Evolutionary conservation across 92 coral and sea anemone species (phyloP), one percentile per base, ranked within the genome.

Genomic region (Plumapathes pennacea): DNA sequence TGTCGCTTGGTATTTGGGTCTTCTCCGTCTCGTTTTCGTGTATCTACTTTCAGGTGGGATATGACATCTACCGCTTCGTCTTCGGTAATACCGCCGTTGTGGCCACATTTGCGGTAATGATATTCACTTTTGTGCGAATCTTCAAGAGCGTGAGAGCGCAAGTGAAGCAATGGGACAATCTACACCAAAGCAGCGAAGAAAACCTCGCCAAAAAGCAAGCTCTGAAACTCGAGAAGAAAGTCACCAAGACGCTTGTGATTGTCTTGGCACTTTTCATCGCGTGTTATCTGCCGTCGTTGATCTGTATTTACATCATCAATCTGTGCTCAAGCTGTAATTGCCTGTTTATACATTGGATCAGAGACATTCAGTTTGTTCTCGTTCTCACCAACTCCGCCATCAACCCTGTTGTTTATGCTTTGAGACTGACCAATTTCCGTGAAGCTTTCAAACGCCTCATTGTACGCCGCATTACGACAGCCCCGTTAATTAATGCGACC

Each of bases 391-490:
- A 90, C 55, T 86, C 95, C n/a, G 71, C 90, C 34, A 75, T 90
- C 62, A 82, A 90, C 64, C 92, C 92, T 20, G 85, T 86, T 70
- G 71, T 88, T 26, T 90, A 90, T 51, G 97, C 97, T 17, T 88
- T 81, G 46, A 82, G 97, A 34, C 79, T 84, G 24, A 81, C 83
- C 50, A 90, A 90, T 46, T 85, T 90, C 60, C 75, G 79, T 62
- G 72, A 80, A 19, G 97, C 97, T 21, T 77, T 90, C 47, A n/a
- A n/a, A n/a, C n/a, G n/a, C n/a, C n/a, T n/a, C n/a, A n/a, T n/a
- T n/a, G n/a, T n/a, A n/a, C n/a, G n/a, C n/a, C n/a, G n/a, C n/a
- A n/a, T n/a, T n/a, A n/a, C n/a, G n/a, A n/a, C n/a, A n/a, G n/a
- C n/a, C n/a, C n/a, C n/a, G n/a, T n/a, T n/a, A n/a, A n/a, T n/a